phyloP scores from a whole-genome alignment of 1,140 invertebrate genomes.

The Meloidogyne exigua region DNA sequence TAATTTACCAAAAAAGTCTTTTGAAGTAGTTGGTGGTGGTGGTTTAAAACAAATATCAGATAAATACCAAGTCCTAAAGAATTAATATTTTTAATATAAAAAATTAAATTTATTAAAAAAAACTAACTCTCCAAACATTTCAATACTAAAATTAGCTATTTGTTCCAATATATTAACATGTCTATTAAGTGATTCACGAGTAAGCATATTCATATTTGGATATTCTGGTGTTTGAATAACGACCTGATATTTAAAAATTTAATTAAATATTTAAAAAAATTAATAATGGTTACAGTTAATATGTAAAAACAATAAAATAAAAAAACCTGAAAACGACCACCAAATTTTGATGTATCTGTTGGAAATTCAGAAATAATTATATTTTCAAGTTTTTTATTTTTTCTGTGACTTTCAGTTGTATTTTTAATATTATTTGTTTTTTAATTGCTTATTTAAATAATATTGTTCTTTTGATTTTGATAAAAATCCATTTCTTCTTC shows the following conservation, averaged over 20 bases:
- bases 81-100: not conserved
- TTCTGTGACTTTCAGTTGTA: not conserved
- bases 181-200: constrained; percentile 48
- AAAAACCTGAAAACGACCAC: constrained; percentile 54
- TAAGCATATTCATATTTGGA: constrained; percentile 51
- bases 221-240: constrained; percentile 61
- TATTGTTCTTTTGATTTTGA: constrained; percentile 34
- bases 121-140: constrained; percentile 63
- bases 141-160: constrained; percentile 58
- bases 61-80: constrained; percentile 56
- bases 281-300: no score
- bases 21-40: constrained; percentile 48
- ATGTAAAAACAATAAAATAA: constrained; percentile 1
- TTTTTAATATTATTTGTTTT: constrained; percentile 3
- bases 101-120: not conserved
- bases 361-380: constrained; percentile 48
- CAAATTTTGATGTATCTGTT: constrained; percentile 53
- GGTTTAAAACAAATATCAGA: constrained; percentile 63
- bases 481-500: constrained; percentile 58
- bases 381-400: constrained; percentile 4
- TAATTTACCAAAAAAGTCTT: constrained; percentile 38
- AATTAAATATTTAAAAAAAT: no score
- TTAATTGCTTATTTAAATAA: constrained; percentile 17
- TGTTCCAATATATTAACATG: constrained; percentile 60
- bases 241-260: constrained; percentile 37